Base-by-base conservation (phyloP, 2,797 vertebrate species). In the Falco novaeseelandiae region DNA sequence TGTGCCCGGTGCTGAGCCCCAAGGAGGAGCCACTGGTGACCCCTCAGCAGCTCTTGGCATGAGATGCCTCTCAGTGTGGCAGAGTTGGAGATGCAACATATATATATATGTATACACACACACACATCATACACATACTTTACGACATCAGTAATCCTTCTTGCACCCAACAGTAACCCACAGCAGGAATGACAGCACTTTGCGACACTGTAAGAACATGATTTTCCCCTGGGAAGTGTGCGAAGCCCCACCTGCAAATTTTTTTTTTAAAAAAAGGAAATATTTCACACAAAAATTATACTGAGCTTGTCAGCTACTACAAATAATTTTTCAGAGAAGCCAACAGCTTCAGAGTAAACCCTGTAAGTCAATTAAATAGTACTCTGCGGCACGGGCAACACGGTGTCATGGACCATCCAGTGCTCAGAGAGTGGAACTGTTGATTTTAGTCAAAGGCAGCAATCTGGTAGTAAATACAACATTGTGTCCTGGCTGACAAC, bases 61-160 rank as follows among this genome's bases (percentile, higher is more conserved):
- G 2, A 83, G 59, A 59, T 19, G 13, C 17, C 38, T 78, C 44
- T 81, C 12, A 32, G 13, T 23, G 71, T 10, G 8, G 58, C 61
- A 84, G 65, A 81, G 29, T 0, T 65, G n/a, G 49, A 71, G 48
- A 63, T 0, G 0, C 4, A 3, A 81, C 67, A 59, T 4, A 16
- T 2, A 93, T 1, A 42, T 6, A 26, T 4, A 30, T 1, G 82
- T 18, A 44, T 44, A 40, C 6, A 40, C 40, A 40, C 40, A 40
- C 12, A 40, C 40, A 14, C 14, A 40, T 40, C 5, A 34, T 46
- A 61, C 20, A 73, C 15, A 55, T 12, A 12, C 36, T 86, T 59
- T 14, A 63, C 44, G 72, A 65, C 19, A 46, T 20, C 55, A 34
- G 1, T 10, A 80, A 32, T 11, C 61, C 61, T 61, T 81, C 52